Conservation (phyloP, 2,113 vertebrate species). For the Sturnira hondurensis region DNA sequence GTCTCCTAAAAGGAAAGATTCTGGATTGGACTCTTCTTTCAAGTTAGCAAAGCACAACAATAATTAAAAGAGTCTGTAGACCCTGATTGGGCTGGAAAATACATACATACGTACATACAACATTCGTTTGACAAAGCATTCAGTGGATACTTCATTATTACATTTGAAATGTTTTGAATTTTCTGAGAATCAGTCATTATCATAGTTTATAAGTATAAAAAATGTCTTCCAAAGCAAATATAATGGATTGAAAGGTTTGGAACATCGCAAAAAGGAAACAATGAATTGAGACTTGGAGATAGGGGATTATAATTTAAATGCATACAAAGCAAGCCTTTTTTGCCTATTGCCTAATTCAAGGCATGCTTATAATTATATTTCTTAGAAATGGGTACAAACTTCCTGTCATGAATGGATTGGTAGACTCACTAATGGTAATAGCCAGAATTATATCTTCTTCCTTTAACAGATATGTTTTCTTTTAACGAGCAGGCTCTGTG, state of each 20-base stretch:
- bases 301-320: neutral
- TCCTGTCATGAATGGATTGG: neutral
- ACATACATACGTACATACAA: neutral
- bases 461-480: slow-evolving; percentile 17
- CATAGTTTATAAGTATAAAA: neutral
- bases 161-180: neutral
- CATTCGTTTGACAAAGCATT: neutral
- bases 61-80: neutral
- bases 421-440: neutral
- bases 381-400: neutral
- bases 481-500: slow-evolving; percentile 87
- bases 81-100: neutral
- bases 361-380: neutral
- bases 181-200: neutral
- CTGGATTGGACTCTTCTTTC: neutral
- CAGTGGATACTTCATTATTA: neutral
- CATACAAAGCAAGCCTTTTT: neutral
- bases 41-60: neutral
- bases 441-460: neutral
- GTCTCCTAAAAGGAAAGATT: neutral
- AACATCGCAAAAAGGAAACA: neutral
- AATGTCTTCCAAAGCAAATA: neutral
- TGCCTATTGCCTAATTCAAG: neutral
- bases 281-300: neutral
- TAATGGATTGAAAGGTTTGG: neutral